phyloP scores from a whole-genome alignment of 2,113 vertebrate species.

The Eptatretus burgeri region DNA sequence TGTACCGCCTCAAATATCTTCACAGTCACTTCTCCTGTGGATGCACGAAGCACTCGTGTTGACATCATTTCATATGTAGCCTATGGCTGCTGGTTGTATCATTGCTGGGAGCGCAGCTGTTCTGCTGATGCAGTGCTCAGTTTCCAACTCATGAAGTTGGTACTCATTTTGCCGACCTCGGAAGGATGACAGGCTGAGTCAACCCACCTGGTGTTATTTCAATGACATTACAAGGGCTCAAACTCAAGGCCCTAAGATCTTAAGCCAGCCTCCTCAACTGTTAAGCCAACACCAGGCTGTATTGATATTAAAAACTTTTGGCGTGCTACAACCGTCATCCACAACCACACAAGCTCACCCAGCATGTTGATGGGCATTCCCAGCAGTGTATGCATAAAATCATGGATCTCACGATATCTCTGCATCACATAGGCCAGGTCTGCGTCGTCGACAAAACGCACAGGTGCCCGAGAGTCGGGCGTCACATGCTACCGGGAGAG shows the following conservation, averaged over 20 bases:
- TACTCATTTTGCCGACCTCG: too few species aligned
- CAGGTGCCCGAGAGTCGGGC: constrained; percentile 45
- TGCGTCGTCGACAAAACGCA: constrained; percentile 61
- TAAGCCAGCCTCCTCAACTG: too few species aligned
- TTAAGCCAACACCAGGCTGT: background rate
- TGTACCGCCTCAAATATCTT: constrained; percentile 83
- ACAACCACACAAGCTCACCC: constrained; percentile 22
- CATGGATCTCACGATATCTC: constrained; percentile 68
- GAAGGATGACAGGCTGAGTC: too few species aligned
- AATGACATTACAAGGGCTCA: too few species aligned
- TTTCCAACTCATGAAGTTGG: too few species aligned
- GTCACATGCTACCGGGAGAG: constrained; percentile 31
- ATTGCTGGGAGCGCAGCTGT: too few species aligned
- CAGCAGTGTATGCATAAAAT: constrained; percentile 61
- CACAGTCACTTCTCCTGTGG: constrained; percentile 55
- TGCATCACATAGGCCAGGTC: constrained; percentile 73
- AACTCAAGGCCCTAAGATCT: too few species aligned
- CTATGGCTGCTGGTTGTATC: background rate
- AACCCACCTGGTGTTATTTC: too few species aligned
- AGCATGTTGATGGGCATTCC: constrained; percentile 86
- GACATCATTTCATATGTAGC: accelerated
- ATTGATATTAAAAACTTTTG: background rate
- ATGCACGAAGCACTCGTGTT: background rate
- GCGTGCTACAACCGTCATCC: background rate
- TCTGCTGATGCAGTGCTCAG: too few species aligned